Base-by-base conservation (phyloP, 2,113 vertebrate species). In the Proterorhinus semilunaris region DNA sequence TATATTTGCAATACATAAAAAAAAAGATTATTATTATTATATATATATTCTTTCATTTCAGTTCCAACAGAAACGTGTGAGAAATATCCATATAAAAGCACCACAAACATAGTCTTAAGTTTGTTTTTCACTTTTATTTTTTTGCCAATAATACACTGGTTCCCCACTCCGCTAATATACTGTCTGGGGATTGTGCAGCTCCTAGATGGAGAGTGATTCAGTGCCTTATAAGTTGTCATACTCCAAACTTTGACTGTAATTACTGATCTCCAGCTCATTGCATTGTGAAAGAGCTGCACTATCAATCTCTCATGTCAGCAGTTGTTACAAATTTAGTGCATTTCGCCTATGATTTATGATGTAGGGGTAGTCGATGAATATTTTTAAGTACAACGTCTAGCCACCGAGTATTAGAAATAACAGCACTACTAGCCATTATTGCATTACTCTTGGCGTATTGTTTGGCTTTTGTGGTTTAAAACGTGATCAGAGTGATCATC, bases 241-340 rank as follows among this genome's bases (percentile, higher is more conserved):
- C 62, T 15, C 42, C 44, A 61, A 61, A 61, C 42, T 61, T 61
- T 61, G 58, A 63, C 44, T 63, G 46, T 47, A 63, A 48, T 63
- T 46, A 63, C 62, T 63, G 62, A 63, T 63, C 62, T 63, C 62
- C 62, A 47, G 46, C 62, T 47, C 62, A 63, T 63, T 48, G 44
- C 16, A 46, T 63, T 63, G 44, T 61, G 58, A 61, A 61, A 61
- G 58, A 61, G 58, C 58, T 63, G 44, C 62, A 63, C 62, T 63
- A 63, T 63, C 46, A 63, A 47, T 63, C 62, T 63, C 46, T 63
- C 46, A 48, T 63, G 62, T 63, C 46, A 63, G 44, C 62, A 61
- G 58, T 61, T 48, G 46, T 63, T 63, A 63, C 62, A 47, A 63
- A 63, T 61, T 61, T 63, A 63, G 62, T 63, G 43, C 62, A 48